Conservation (phyloP, 2,888 invertebrate species). For the Pycnomerus fuliginosus region DNA sequence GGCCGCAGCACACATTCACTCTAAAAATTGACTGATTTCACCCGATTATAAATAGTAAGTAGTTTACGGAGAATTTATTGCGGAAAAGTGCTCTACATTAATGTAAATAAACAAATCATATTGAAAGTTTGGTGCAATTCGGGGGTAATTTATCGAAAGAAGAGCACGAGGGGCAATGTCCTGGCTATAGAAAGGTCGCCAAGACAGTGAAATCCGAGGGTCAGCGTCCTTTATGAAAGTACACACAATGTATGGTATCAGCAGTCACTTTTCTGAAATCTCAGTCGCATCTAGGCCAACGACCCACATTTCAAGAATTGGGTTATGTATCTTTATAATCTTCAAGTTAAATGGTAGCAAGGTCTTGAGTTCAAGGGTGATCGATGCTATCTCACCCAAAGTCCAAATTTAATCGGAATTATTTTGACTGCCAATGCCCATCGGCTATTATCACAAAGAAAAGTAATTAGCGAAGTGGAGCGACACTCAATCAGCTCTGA, state of each 20-base stretch:
- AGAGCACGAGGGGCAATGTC: conserved; percentile 38
- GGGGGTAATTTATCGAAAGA: too few relatives aligned
- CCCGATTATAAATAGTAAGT: conserved; percentile 45
- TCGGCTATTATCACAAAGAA: too few relatives aligned
- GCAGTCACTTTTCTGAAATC: conserved; percentile 36
- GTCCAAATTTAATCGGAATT: too few relatives aligned
- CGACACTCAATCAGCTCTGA: too few relatives aligned
- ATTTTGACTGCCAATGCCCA: too few relatives aligned
- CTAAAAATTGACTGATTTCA: conserved; percentile 37
- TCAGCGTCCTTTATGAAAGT: conserved; percentile 42
- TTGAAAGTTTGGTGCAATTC: too few relatives aligned
- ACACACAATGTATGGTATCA: conserved; percentile 23
- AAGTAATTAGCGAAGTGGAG: too few relatives aligned
- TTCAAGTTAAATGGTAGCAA: conserved; percentile 31
- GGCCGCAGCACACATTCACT: conserved; percentile 45
- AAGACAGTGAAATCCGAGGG: conserved; percentile 44
- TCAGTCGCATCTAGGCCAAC: conserved; percentile 34
- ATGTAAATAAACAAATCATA: too few relatives aligned
- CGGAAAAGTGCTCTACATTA: conserved; percentile 44
- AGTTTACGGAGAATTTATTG: conserved; percentile 39
- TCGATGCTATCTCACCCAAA: too few relatives aligned
- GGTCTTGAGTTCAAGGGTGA: conserved; percentile 35
- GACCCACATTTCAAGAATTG: conserved; percentile 43
- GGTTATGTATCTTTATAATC: conserved; percentile 40
- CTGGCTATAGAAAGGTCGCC: conserved; percentile 44